phyloP scores from a whole-genome alignment of 1,140 invertebrate species.

The Matsumurasca onukii region DNA sequence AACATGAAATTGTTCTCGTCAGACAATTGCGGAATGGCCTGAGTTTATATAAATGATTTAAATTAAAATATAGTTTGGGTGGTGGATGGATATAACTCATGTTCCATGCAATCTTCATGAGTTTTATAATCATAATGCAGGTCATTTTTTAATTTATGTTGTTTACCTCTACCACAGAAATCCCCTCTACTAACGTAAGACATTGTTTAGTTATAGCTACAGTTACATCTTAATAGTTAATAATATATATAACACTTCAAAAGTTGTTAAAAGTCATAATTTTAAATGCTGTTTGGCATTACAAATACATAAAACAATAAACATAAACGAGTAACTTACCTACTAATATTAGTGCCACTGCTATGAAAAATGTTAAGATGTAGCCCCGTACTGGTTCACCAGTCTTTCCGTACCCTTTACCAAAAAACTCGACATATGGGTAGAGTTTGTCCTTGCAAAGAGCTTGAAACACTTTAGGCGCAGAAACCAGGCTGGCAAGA shows the following conservation, averaged over 20 bases:
- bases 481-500: conserved; percentile 91
- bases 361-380: conserved; percentile 87
- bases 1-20: conserved; percentile 47
- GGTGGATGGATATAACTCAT: too few species aligned
- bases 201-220: too few species aligned
- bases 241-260: too few species aligned
- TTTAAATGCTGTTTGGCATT: too few species aligned
- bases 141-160: too few species aligned
- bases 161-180: too few species aligned
- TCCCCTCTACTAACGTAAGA: too few species aligned
- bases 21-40: not conserved
- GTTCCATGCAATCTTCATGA: too few species aligned
- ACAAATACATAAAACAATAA: too few species aligned
- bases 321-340: conserved; percentile 66
- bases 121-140: too few species aligned
- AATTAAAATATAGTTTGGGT: not conserved
- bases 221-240: too few species aligned
- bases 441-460: conserved; percentile 95
- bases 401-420: conserved; percentile 85
- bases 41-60: not conserved
- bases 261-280: too few species aligned
- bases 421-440: conserved; percentile 90
- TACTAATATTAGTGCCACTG: conserved; percentile 82
- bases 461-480: conserved; percentile 93
- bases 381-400: conserved; percentile 93